These are phyloP conservation scores for Avahi laniger DNA, from an alignment of 2,797 vertebrate species.

Conservation along the genomic window DNA sequence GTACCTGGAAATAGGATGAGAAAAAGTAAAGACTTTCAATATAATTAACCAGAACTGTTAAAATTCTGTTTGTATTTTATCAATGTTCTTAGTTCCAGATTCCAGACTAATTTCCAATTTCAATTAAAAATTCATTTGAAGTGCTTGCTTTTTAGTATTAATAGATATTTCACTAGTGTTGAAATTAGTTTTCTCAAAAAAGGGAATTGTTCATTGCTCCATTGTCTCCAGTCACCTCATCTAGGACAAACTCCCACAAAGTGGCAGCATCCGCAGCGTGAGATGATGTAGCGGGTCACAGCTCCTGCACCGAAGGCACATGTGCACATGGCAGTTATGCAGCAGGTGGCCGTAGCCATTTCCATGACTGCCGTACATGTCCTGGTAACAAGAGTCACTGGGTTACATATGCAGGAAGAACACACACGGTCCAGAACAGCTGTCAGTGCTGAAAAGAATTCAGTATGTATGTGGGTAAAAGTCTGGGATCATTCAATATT, in stretches of 20 bases:
- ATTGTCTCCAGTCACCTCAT: not conserved
- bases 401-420: not conserved
- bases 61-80: slow-evolving; percentile 14
- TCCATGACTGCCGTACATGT: not conserved
- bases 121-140: slow-evolving; percentile 38
- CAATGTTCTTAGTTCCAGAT: not conserved
- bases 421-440: not conserved
- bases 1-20: not conserved
- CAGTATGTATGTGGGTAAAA: not conserved
- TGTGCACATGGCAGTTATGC: not conserved
- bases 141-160: slow-evolving; percentile 4
- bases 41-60: not conserved
- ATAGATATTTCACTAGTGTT: not conserved
- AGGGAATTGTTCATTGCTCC: not conserved
- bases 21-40: not conserved
- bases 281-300: not conserved
- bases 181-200: slow-evolving; percentile 26
- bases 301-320: not conserved
- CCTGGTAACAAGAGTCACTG: not conserved
- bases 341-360: not conserved
- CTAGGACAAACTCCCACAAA: not conserved
- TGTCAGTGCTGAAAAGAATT: not conserved
- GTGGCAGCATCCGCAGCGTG: not conserved
- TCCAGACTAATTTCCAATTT: slow-evolving; percentile 26
- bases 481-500: not conserved